Evolutionary conservation across 2,797 vertebrate species (phyloP), one percentile per base, ranked within the genome.

Genomic region (Telmatherina bonti): DNA sequence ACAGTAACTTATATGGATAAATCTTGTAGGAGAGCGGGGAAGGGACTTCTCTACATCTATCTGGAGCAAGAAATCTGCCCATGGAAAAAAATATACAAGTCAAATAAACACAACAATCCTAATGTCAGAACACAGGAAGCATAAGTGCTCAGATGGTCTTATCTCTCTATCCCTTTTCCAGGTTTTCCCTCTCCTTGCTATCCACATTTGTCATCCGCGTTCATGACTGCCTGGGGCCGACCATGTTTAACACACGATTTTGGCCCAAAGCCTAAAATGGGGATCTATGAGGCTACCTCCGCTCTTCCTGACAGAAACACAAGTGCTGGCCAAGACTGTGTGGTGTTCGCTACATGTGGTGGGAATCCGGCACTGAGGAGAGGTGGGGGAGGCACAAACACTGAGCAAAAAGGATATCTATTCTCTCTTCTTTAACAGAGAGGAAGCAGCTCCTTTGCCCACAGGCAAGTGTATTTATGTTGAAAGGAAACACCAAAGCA

Each of bases 241-340:
- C 78, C 71, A 9, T 91, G 88, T 86, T 78, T 70, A 84, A 88
- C 89, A 88, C 86, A 78, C 83, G 71, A 83, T 62, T 72, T 77
- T 93, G 91, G 92, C 90, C 82, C 7, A 2, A 2, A 76, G 90
- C 91, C 91, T 77, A 67, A 90, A 89, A 86, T 70, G 70, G 87
- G 90, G 90, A 92, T 92, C 88, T 90, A 71, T 84, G 84, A 84
- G 84, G 74, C 85, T 86, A 86, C 89, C 91, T 88, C 89, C 82
- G 82, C 83, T 87, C 88, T 76, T 62, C 76, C 87, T 80, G 88
- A 79, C 75, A 88, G 83, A 84, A 89, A 90, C 71, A 66, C 67
- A 38, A 88, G 84, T 63, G 36, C 20, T 58, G 84, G 84, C 88
- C 85, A 87, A 87, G 75, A 82, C 86, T 69, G 84, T 85, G 84